These are phyloP conservation scores for Phocoena phocoena DNA, from an alignment of 2,113 vertebrate species.

Conservation along the genomic window DNA sequence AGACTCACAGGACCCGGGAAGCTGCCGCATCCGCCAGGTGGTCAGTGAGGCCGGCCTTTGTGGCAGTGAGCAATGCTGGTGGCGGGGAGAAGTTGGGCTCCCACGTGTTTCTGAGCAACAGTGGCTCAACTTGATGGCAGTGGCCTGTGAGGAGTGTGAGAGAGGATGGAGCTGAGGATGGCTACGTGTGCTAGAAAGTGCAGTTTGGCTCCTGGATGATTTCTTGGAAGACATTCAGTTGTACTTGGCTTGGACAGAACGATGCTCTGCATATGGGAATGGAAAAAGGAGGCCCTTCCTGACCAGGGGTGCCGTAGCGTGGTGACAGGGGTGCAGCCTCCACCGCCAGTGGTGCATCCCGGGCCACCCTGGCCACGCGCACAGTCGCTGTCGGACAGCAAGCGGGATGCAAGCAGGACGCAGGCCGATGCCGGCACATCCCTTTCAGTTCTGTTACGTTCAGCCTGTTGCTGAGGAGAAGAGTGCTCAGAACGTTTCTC, in stretches of 20 bases:
- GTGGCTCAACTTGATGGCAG: too few species aligned
- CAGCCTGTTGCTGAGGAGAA: background rate
- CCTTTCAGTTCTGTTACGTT: fast-evolving
- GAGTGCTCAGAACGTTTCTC: fast-evolving
- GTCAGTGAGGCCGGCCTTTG: fast-evolving
- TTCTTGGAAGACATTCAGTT: background rate
- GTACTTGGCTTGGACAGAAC: background rate
- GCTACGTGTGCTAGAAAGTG: fast-evolving
- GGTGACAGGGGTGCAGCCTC: background rate
- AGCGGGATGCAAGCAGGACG: background rate
- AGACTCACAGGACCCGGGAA: background rate
- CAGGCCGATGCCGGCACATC: fast-evolving
- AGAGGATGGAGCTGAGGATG: fast-evolving
- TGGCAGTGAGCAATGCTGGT: fast-evolving
- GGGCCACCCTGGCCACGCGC: fast-evolving
- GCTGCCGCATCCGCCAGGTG: fast-evolving
- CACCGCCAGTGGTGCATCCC: fast-evolving
- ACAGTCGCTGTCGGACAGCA: fast-evolving
- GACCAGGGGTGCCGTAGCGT: fast-evolving
- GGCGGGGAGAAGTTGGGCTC: fast-evolving
- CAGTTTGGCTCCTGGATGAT: too few species aligned
- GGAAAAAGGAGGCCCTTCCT: background rate
- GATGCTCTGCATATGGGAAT: fast-evolving
- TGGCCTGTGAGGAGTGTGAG: background rate
- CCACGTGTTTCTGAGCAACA: background rate